Evolutionary conservation across 2,113 vertebrate genomes (phyloP).

Genomic region (Potamarius usumacintae): DNA sequence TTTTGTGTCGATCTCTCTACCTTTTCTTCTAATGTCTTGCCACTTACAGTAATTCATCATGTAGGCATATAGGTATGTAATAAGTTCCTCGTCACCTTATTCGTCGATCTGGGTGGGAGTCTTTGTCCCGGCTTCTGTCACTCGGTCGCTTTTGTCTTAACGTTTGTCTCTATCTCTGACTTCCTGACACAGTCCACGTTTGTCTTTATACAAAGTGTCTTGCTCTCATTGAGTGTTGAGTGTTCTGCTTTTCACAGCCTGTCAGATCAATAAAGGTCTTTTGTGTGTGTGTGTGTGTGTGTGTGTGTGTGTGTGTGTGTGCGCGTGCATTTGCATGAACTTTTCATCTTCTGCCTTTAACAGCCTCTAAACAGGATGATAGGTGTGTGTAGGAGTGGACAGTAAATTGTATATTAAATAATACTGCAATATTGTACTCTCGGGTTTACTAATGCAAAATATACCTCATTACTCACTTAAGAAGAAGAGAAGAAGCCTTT

Average conservation of each 20-base stretch:
- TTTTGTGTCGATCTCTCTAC: slow-evolving; percentile 26
- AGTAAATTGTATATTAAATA: not conserved
- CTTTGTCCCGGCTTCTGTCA: not conserved
- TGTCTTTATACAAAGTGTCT: slow-evolving; percentile 29
- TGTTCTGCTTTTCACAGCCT: slow-evolving; percentile 1
- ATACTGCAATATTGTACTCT: too few species aligned
- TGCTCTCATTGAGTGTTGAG: not conserved
- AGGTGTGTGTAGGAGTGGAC: too few species aligned
- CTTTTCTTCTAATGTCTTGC: not conserved
- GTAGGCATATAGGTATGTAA: not conserved
- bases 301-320: slow-evolving; percentile 5
- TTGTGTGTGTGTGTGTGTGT: slow-evolving; percentile 9
- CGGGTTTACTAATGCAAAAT: too few species aligned
- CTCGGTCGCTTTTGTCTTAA: slow-evolving; percentile 10
- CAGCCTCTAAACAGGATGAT: too few species aligned
- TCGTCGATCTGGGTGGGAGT: not conserved
- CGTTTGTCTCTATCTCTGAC: slow-evolving; percentile 22
- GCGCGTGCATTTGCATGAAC: too few species aligned
- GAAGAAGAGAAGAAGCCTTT: too few species aligned
- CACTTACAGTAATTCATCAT: not conserved
- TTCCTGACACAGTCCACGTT: not conserved
- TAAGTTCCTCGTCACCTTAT: not conserved
- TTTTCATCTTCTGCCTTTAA: too few species aligned
- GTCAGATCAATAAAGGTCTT: slow-evolving; percentile 29
- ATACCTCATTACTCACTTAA: too few species aligned